Evolutionary conservation across 2,888 invertebrate genomes (phyloP), one percentile per base, ranked within the genome.

Genomic region (Rhorus exstirpatorius): DNA sequence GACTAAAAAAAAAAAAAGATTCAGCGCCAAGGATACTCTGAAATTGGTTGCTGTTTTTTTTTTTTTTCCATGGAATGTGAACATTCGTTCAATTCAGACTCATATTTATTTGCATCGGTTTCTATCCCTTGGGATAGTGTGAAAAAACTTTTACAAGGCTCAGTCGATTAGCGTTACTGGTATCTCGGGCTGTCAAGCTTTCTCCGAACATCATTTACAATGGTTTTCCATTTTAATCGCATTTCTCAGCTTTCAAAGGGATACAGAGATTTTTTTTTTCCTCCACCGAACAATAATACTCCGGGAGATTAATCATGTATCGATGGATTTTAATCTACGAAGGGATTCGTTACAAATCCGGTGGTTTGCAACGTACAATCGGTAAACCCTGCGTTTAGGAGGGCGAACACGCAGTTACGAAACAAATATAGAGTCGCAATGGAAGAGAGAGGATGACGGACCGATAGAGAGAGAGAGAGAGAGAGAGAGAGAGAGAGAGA

Each of bases 291-390:
- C 12, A 53, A 53, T 53, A 7, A 53, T 21, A 53, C 14, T 19
- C 3, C 8, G 8, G 6, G 19, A 4, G 21, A 26, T 24, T 26
- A 58, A 58, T 8, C 38, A 49, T 49, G 41, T 21, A 68, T 53
- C 44, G 70, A 31, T 14, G 41, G 24, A 49, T 65, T 79, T 58
- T 51, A 44, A 53, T 61, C 61, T 38, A 12, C 12, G 19, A 19
- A 38, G 55, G 58, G 31, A 70, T 79, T 41, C 8, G 58, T 65
- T 70, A 58, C 79, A 74, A 74, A 74, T 68, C 49, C 19, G 58
- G 49, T 68, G 44, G 26, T 41, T 26, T 38, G 38, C 46, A 7
- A 60, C 12, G 55, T 53, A 63, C 26, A 21, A 44, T 19, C 44
- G n/a, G 24, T 46, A 53, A 46, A 24, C 41, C 19, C 41, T 44